Evolutionary conservation across 2,113 vertebrate genomes (phyloP), one percentile per base, ranked within the genome.

Genomic region (Stegastes partitus): DNA sequence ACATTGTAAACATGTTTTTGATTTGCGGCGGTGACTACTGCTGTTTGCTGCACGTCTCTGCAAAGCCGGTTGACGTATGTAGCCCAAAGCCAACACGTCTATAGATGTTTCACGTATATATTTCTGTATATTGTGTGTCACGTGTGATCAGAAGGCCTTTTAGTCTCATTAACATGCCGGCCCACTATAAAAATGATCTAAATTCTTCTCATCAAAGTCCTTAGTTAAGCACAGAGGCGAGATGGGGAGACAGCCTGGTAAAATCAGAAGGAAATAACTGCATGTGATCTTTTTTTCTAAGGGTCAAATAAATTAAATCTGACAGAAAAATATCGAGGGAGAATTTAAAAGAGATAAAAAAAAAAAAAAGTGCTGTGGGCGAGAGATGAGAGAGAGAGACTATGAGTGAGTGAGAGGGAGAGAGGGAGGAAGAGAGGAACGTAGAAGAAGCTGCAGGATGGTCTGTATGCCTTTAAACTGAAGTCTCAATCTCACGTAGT

Each of bases 401-500:
- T 22, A 57, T 34, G 37, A 1, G 47, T 4, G 31, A 23, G 45
- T 42, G 57, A 34, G 11, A 12, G 39, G 39, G 39, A 42, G 39
- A 79, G 59, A 68, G 57, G 37, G 66, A 16, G 53, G 11, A 15
- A 55, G 37, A 68, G 19, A 55, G n/a, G 73, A 51, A 80, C 23
- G 11, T 14, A 68, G 64, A 25, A 64, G 57, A 73, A 83, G 74
- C 86, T 90, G 85, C 87, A 88, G 83, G 75, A 87, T 49, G 78
- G 75, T 90, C 87, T 86, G 82, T 91, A 66, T 83, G 82, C 91
- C 90, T 94, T 93, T 88, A 95, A 93, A 91, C 84, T 81, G 87
- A 93, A 92, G 87, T 90, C 90, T 95, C 90, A 95, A 92, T 93
- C 92, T 89, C 79, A 79, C 49, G 34, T 92, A 93, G 93, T 94